phyloP scores from a whole-genome alignment of 2,888 invertebrate species.

The Phengaris arion region DNA sequence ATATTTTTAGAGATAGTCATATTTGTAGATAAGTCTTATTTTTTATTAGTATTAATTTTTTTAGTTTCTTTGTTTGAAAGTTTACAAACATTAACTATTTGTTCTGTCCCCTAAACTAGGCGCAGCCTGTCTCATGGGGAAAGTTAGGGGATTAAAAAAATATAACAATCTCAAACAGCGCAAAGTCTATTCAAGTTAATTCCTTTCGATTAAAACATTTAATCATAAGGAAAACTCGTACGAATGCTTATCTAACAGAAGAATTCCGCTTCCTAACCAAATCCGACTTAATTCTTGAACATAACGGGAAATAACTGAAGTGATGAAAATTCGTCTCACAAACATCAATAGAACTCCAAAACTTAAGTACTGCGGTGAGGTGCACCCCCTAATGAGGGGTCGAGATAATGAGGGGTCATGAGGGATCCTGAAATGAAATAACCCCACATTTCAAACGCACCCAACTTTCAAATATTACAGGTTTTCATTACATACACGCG shows the following conservation, averaged over 20 bases:
- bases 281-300: not conserved
- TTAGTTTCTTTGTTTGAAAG: too few relatives aligned
- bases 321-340: not conserved
- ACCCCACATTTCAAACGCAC: not conserved
- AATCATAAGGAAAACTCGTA: not conserved
- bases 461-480: not conserved
- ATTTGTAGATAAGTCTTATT: too few relatives aligned
- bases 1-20: too few relatives aligned
- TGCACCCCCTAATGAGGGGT: conserved; percentile 9
- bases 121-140: too few relatives aligned
- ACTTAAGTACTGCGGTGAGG: not conserved
- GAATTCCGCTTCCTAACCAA: not conserved
- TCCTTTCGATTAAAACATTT: not conserved
- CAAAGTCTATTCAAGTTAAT: not conserved
- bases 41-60: too few relatives aligned
- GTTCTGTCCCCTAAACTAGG: too few relatives aligned
- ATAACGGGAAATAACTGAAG: not conserved
- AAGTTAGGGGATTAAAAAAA: too few relatives aligned
- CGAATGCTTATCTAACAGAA: not conserved
- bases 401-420: conserved; percentile 14
- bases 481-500: not conserved
- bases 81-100: too few relatives aligned
- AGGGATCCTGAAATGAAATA: conserved; percentile 5
- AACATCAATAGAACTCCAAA: not conserved
- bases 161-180: too few relatives aligned